A percentile compares a stretch with the other conserved stretches of the same genome.
Evolutionary conservation across 2,888 invertebrate genomes (phyloP).

Genomic region (Drosophila birchii): DNA sequence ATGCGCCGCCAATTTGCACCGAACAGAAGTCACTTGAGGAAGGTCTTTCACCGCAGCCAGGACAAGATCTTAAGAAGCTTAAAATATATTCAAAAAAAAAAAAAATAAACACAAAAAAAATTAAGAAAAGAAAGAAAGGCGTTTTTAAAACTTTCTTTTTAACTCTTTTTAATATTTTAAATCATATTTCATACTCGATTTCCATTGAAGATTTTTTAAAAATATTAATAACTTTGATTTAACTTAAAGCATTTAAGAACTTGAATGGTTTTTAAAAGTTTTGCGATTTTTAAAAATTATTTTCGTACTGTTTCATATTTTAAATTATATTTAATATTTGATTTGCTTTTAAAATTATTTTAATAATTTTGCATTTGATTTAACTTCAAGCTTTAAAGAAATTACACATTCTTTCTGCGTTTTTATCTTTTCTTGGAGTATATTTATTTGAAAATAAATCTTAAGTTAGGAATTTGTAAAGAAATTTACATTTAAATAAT

Average conservation of each 20-base stretch:
- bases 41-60: slow-evolving; percentile 6
- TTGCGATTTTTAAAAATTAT: background rate
- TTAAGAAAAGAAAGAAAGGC: background rate
- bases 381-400: background rate
- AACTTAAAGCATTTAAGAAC: background rate
- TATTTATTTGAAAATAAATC: background rate
- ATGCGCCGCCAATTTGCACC: slow-evolving; percentile 19
- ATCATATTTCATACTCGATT: background rate
- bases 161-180: background rate
- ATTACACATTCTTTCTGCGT: background rate
- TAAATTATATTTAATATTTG: background rate
- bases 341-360: background rate
- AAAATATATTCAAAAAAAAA: background rate
- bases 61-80: background rate
- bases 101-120: background rate
- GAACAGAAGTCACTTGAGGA: slow-evolving; percentile 9
- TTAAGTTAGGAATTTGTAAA: background rate
- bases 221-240: background rate
- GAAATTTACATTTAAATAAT: background rate
- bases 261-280: background rate
- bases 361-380: background rate
- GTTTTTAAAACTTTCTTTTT: too few relatives aligned
- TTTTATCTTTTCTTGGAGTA: background rate
- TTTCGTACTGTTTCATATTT: background rate
- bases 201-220: background rate